phyloP scores from a whole-genome alignment of 2,888 invertebrate genomes.

The Platynereis dumerilii region DNA sequence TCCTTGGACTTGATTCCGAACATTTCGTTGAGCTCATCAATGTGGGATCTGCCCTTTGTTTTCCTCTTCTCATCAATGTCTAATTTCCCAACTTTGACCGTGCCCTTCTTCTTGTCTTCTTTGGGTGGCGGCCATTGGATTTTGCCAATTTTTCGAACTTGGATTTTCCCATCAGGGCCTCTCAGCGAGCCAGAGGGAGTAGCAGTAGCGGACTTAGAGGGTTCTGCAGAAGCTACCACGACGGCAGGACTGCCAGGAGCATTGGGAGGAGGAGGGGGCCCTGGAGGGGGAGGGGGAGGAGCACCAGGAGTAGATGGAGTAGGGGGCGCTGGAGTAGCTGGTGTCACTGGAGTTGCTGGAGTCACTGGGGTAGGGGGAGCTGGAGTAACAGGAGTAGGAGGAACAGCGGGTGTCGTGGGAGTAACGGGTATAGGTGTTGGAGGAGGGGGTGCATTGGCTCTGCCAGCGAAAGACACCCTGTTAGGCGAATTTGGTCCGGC shows the following conservation, averaged over 20 bases:
- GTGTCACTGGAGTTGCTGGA: not conserved
- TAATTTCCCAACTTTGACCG: constrained; percentile 51
- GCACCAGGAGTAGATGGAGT: constrained; percentile 49
- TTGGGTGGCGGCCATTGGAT: constrained; percentile 79
- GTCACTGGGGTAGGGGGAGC: not conserved
- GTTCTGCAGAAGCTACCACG: not conserved
- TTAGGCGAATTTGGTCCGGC: not conserved
- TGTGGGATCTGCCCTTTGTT: no score
- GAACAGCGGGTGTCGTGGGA: not conserved
- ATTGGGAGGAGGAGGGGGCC: constrained; percentile 41
- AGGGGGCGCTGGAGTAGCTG: constrained; percentile 31
- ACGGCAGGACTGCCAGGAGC: not conserved
- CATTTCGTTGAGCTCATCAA: no score
- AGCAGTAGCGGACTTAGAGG: constrained; percentile 4
- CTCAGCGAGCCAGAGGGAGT: not conserved
- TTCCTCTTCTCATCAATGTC: constrained; percentile 54
- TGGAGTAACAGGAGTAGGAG: not conserved
- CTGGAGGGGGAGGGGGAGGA: constrained; percentile 63
- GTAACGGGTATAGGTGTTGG: not conserved
- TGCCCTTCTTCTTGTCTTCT: constrained; percentile 69
- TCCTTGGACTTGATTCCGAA: no score
- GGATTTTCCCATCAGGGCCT: constrained; percentile 9
- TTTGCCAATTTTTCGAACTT: constrained; percentile 33
- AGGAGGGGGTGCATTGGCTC: not conserved
- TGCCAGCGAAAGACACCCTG: not conserved